Evolutionary conservation across 2,888 invertebrate species (phyloP), one percentile per base, ranked within the genome.

Genomic region (Epirrhoe alternata): DNA sequence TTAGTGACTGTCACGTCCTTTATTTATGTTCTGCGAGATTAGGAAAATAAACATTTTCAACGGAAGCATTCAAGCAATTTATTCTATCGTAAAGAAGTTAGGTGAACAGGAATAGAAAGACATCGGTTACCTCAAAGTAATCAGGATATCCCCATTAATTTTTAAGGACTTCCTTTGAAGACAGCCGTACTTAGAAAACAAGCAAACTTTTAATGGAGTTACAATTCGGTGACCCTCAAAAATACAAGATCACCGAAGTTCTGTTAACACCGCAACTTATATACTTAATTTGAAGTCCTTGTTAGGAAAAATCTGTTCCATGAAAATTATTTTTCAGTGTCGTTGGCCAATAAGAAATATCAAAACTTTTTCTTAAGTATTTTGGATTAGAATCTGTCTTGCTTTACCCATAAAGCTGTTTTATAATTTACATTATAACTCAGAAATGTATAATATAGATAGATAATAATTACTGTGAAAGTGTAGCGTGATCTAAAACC

Each of bases 151-250:
- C 84, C 87, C 90, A 90, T 92, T 88, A 92, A 90, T 92, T 90
- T 92, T 92, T 90, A 90, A 90, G 86, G 86, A 86, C 88, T 90
- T 90, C 90, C 91, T 90, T 91, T 90, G 89, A 90, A 82, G 81
- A 81, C 77, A 81, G 81, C 81, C 77, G 81, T 87, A 85, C 87
- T 88, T 86, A 80, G 79, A 85, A 89, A 90, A 90, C 89, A 88
- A 86, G 88, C 83, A 86, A 90, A 91, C 86, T 90, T 91, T 91
- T 92, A 90, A 92, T 92, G 89, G 87, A 90, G 87, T 89, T 88
- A 90, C 86, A 85, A 90, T 88, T 87, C 86, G 84, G 87, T 87
- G 86, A 88, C 86, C 87, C 83, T 80, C 76, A 85, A 86, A 81
- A 81, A 81, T 75, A 80, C 68, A 74, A 76, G 80, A 80, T 77